These are phyloP conservation scores for Squalus acanthias DNA, from an alignment of 2,797 vertebrate species.

Conservation along the genomic window DNA sequence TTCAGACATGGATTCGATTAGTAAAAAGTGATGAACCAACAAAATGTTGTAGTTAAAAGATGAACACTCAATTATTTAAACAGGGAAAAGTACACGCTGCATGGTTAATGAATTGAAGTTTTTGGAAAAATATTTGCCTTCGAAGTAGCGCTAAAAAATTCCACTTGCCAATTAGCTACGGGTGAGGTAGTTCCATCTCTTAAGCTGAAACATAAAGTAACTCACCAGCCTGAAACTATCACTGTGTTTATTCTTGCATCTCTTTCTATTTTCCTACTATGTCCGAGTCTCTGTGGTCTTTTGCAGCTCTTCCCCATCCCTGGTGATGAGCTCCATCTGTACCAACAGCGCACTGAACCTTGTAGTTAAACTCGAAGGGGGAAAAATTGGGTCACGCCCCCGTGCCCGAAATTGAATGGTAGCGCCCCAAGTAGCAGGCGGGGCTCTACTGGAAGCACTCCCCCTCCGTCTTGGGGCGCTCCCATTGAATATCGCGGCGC, in stretches of 20 bases:
- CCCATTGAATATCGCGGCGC: no score
- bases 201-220: not conserved
- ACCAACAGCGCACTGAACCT: not conserved
- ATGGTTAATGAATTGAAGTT: not conserved
- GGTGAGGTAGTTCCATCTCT: not conserved
- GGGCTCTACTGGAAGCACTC: no score
- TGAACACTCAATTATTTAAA: not conserved
- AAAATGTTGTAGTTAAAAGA: not conserved
- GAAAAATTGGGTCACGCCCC: no score
- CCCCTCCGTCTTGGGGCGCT: no score
- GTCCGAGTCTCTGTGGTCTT: not conserved
- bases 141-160: not conserved
- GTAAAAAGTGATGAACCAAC: not conserved
- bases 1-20: not conserved
- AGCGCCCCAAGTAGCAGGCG: no score
- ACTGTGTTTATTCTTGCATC: not conserved
- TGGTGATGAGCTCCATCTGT: conserved; percentile 21
- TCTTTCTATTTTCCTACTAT: not conserved
- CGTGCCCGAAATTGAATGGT: no score
- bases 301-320: not conserved
- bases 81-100: not conserved
- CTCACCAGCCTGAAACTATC: not conserved
- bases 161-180: not conserved
- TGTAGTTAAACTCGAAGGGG: not conserved
- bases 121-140: not conserved